Evolutionary conservation across 2,888 invertebrate species (phyloP).

Genomic region (Cephus pulcher): DNA sequence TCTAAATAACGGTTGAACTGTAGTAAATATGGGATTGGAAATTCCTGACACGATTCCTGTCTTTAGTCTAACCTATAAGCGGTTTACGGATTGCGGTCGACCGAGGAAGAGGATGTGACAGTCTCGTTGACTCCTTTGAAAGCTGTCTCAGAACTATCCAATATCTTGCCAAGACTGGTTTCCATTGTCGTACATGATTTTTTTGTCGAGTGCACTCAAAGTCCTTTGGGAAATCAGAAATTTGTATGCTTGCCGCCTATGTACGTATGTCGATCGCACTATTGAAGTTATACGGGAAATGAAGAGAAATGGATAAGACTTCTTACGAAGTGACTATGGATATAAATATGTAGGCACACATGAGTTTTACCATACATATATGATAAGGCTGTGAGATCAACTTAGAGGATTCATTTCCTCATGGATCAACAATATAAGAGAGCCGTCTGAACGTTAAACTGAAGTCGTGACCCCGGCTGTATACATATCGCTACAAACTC

Average conservation of each 20-base stretch:
- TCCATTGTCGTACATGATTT: background rate
- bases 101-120: background rate
- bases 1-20: background rate
- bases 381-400: background rate
- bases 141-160: background rate
- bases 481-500: background rate
- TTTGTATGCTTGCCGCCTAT: background rate
- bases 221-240: background rate
- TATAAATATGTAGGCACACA: background rate
- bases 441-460: background rate
- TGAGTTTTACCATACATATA: background rate
- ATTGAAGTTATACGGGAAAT: background rate
- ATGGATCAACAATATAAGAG: background rate
- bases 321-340: background rate
- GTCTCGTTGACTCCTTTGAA: background rate
- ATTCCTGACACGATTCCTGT: background rate
- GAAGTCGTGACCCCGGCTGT: background rate
- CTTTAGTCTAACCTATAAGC: background rate
- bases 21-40: background rate
- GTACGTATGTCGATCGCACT: background rate
- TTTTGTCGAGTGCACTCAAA: background rate
- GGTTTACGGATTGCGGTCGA: background rate
- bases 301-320: background rate
- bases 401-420: background rate
- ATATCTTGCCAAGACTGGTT: background rate